Base-by-base conservation (phyloP, 2,888 invertebrate genomes). In the Hydropsyche betteni region DNA sequence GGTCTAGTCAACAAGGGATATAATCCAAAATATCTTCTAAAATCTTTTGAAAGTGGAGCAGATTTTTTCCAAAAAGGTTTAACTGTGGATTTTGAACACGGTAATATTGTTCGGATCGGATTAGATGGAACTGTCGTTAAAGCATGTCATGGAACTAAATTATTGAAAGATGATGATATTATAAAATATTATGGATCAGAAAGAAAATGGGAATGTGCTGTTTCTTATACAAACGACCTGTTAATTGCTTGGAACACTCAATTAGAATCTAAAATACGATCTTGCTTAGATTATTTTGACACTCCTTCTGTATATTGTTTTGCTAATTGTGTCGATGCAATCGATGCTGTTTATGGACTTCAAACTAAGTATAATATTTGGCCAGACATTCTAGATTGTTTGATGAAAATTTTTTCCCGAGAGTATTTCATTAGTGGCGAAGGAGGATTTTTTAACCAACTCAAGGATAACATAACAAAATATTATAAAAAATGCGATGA, bases 61-160 rank as follows among this genome's bases (percentile, higher is more conserved):
- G 91, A 92, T 82, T 93, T 94, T 80, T 83, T 93, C 81, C 90
- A 91, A 80, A 92, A 91, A 82, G 94, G 94, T 0, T 83, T 94
- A 7, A 86, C 93, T 70, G 82, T 93, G 12, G 94, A 94, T 82
- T 87, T 89, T 53, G 86, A 89, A 33, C 87, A 84, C 38, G 93
- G 93, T 0, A 90, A 90, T 81, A 82, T 94, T 10, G 81, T 94
- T 8, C 90, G 91, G 82, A 83, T 93, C 5, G 86, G 87, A 69
- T 82, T 86, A 3, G 85, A 90, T 81, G 93, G 93, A 0, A 82
- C 82, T 10, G 91, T 94, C 74, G 81, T 90, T 38, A 89, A 87
- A 80, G 93, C 91, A 0, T 86, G 89, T 73, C 93, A 94, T 83
- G 94, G 94, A 4, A 90, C 90, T 0, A 87, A 82, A 55, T 83